Evolutionary conservation across 2,888 invertebrate species (phyloP).

Genomic region (Oscheius onirici): DNA sequence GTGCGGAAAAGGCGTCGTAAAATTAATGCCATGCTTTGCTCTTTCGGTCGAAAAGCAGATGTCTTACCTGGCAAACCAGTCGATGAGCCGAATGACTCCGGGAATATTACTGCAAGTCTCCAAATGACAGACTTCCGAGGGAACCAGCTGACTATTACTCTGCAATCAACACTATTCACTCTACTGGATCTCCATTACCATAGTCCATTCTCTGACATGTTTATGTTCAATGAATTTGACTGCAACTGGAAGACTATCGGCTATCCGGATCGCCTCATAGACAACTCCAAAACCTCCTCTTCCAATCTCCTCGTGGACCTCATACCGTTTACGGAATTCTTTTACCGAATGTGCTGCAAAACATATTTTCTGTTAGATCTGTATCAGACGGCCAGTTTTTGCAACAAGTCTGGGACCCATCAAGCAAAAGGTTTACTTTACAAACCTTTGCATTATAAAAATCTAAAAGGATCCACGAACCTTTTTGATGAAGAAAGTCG

Average conservation of each 20-base stretch:
- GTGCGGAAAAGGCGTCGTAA: slow-evolving; percentile 6
- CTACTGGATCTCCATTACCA: slow-evolving; percentile 31
- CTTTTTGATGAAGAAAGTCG: slow-evolving; percentile 65
- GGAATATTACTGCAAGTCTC: slow-evolving; percentile 63
- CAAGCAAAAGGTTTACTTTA: background rate
- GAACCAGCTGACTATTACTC: slow-evolving; percentile 63
- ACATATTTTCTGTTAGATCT: slow-evolving; percentile 7
- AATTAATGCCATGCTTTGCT: slow-evolving; percentile 15
- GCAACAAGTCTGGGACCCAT: background rate
- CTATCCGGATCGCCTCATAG: slow-evolving; percentile 59
- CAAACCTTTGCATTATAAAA: slow-evolving; percentile 3
- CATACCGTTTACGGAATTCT: slow-evolving; percentile 60
- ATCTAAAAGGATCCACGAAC: slow-evolving; percentile 35
- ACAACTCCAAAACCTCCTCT: slow-evolving; percentile 68
- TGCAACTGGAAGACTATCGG: slow-evolving; percentile 64
- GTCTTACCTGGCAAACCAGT: slow-evolving; percentile 66
- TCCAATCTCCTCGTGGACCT: slow-evolving; percentile 64
- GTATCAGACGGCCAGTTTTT: background rate
- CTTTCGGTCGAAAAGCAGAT: background rate
- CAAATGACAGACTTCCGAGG: slow-evolving; percentile 67
- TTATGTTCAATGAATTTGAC: slow-evolving; percentile 69
- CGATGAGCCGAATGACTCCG: slow-evolving; percentile 63
- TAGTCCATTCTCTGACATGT: slow-evolving; percentile 65
- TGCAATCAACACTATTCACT: slow-evolving; percentile 35
- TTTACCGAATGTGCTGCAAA: slow-evolving; percentile 59